Base-by-base conservation (phyloP, 2,797 vertebrate species). In the Sebastes dallii region DNA sequence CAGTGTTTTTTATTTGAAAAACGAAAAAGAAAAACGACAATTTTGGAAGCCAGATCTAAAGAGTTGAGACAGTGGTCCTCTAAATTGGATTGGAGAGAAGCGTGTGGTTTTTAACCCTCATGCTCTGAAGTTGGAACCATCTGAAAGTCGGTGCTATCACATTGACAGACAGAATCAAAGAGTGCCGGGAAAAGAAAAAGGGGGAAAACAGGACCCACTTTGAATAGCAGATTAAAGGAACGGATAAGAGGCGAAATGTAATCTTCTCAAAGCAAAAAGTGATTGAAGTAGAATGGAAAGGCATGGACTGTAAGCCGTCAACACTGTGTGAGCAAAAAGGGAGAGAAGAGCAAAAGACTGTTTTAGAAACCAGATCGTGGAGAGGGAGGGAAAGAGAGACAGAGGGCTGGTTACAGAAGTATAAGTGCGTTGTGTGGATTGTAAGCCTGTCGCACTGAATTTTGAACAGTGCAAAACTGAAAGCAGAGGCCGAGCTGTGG, bases 381-480 rank as follows among this genome's bases (percentile, higher is more conserved):
- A 80, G 59, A 75, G 29, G 65, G 78, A 80, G 58, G 66, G 8
- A 16, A 10, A 56, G 50, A 46, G 58, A 67, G 74, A 78, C 1
- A 72, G 60, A 72, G 81, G 56, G 62, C 42, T 86, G 69, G 76
- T 79, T 75, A 55, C 70, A 30, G 61, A 72, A 88, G 75, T 50
- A 25, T 54, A 81, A 73, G 68, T 72, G 22, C 18, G 24, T 29
- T 71, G 82, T 80, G 79, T 74, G 81, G 81, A 88, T 80, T 75
- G 64, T 66, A 86, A 89, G 75, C 68, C 80, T 80, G 80, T 84
- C 71, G 1, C 20, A 20, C 67, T 83, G 83, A 86, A 78, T 86
- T 83, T 86, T 72, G 75, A 89, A 29, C 67, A 24, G 52, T 58
- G 46, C 18, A 75, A 72, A 77, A 75, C 72, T 42, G 54, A 85